Evolutionary conservation across 2,797 vertebrate species (phyloP), one percentile per base, ranked within the genome.

Genomic region (Tauraco hartlaubi): DNA sequence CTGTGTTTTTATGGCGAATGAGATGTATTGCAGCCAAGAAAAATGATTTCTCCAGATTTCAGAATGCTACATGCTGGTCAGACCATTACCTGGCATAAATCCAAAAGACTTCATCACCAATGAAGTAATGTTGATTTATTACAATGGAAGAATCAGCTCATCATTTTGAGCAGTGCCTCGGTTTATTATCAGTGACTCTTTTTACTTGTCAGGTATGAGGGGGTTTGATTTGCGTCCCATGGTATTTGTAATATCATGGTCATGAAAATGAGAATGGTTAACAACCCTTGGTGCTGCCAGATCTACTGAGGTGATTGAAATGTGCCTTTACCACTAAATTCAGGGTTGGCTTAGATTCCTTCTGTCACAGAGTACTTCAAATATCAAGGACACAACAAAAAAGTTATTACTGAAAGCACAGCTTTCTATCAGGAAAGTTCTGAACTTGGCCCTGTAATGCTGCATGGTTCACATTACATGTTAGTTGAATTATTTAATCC

Each of bases 91-190:
- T 94, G 80, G 71, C 43, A 73, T 82, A 87, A 96, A 95, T 90
- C 63, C 80, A 72, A 71, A 56, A 54, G 31, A 43, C 44, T 81
- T 92, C 43, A 59, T 76, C 20, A 1, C 44, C 76, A 81, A 25
- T 33, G 44, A 91, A 82, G 48, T 84, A 81, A 67, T 66, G 52
- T 48, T 94, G 90, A 95, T 92, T 90, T 95, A 92, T 93, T 67
- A 49, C 63, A 64, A 49, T 76, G 33, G 56, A 87, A 80, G 52
- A 94, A 84, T 63, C 33, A 66, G 66, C 46, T 88, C 73, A 85
- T 94, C 62, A 71, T 84, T 96, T 94, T 84, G 44, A 88, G 49
- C 29, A 76, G 25, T 25, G 4, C 35, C 3, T 1, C 69, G 28
- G 43, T 94, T 95, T 92, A 94, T 91, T 92, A 61, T 62, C 33